These are phyloP conservation scores for Candoia aspera DNA, from an alignment of 2,113 vertebrate genomes.

Conservation along the genomic window DNA sequence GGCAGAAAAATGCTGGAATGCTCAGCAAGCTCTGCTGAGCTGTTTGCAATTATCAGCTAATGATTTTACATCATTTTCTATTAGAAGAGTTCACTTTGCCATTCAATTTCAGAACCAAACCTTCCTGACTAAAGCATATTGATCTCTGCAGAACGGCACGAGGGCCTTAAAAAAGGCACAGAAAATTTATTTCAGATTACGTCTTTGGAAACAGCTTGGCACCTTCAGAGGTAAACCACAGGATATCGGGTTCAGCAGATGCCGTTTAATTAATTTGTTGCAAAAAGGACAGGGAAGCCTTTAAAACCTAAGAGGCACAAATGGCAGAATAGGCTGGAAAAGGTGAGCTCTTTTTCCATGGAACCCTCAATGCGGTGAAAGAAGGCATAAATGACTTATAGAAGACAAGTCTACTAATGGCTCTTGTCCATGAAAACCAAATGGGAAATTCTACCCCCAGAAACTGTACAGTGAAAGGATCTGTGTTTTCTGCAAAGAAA, in stretches of 20 bases:
- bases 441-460: background rate
- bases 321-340: background rate
- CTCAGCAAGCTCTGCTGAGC: background rate
- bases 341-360: background rate
- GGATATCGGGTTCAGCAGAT: background rate
- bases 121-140: background rate
- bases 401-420: background rate
- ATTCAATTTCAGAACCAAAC: background rate
- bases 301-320: background rate
- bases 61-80: background rate
- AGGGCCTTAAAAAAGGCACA: background rate
- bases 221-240: background rate
- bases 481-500: background rate
- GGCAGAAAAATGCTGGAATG: background rate
- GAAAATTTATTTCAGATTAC: conserved; percentile 3
- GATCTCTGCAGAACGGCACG: background rate
- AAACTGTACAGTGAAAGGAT: background rate
- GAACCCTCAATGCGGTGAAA: too few relatives aligned
- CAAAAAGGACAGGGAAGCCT: background rate
- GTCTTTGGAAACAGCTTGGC: background rate
- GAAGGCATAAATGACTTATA: background rate
- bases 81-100: background rate
- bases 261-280: background rate
- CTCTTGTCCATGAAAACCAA: background rate
- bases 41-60: background rate